Evolutionary conservation across 2,888 invertebrate genomes (phyloP), one percentile per base, ranked within the genome.

Genomic region (Clusia tigrina): DNA sequence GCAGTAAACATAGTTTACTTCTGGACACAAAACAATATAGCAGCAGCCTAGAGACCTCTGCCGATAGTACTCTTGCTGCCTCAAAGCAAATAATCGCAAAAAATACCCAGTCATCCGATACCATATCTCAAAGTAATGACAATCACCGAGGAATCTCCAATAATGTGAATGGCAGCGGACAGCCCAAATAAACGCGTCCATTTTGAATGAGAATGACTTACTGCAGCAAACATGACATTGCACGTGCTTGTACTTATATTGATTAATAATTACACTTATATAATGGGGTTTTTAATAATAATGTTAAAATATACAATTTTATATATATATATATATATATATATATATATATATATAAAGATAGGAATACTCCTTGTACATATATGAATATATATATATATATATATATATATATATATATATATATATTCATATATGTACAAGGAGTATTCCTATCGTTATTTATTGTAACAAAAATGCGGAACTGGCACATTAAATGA

Each of bases 111-210:
- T 42, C 3, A n/a, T 42, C n/a, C 3, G 12, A 42, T 15, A 15
- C n/a, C 3, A 15, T 42, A 15, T 5, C 12, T n/a, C 42, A n/a
- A 42, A 42, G 3, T 15, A 3, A 42, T 32, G 42, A 42, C n/a
- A 42, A 42, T 42, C 42, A 42, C 42, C 42, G n/a, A 42, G n/a
- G n/a, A 42, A 42, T n/a, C n/a, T n/a, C n/a, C n/a, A n/a, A n/a
- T n/a, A n/a, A n/a, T n/a, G n/a, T 32, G 32, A 32, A 32, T 32
- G 32, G 32, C 32, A 32, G 32, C 12, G 32, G 32, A 6, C 32
- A 32, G 12, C 6, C 32, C 12, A 32, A 32, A 12, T 32, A 32
- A 32, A 32, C 12, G 32, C 32, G n/a, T n/a, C n/a, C n/a, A n/a
- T n/a, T n/a, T n/a, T n/a, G n/a, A n/a, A 32, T 32, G 32, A 6